Evolutionary conservation across 2,888 invertebrate species (phyloP).

Genomic region (Ichneumoninae sp.): DNA sequence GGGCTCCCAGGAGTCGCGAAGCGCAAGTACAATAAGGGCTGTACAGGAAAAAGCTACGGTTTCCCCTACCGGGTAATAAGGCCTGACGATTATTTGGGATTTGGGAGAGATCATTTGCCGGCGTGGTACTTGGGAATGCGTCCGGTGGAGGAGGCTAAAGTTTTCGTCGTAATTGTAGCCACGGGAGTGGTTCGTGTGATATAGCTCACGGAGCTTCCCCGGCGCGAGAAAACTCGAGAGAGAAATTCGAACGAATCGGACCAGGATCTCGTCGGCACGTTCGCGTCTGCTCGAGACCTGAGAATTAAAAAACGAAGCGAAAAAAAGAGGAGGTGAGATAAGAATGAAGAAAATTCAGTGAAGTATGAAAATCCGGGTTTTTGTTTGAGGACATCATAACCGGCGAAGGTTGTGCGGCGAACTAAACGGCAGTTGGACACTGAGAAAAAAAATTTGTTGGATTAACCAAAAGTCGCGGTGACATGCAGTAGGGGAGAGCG

Average conservation of each 20-base stretch:
- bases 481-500: too few species aligned
- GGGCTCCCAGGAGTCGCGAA: constrained; percentile 22
- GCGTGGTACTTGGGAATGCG: constrained; percentile 42
- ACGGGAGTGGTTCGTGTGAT: constrained; percentile 58
- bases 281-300: neutral
- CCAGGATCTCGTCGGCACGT: constrained; percentile 22
- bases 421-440: constrained; percentile 4
- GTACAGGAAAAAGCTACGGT: constrained; percentile 52
- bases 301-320: constrained; percentile 24
- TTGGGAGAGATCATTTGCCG: constrained; percentile 63
- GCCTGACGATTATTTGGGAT: constrained; percentile 66
- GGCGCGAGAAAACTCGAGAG: constrained; percentile 29
- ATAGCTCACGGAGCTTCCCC: constrained; percentile 42
- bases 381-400: constrained; percentile 9
- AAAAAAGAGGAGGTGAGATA: neutral
- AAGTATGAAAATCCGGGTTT: constrained; percentile 7
- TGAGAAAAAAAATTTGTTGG: too few species aligned
- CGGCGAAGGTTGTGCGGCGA: constrained; percentile 23
- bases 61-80: constrained; percentile 61
- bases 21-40: constrained; percentile 52
- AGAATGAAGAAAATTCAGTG: neutral
- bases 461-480: too few species aligned
- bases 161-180: constrained; percentile 63
- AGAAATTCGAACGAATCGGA: constrained; percentile 55
- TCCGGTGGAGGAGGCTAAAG: constrained; percentile 43